Conservation (phyloP, 1,140 invertebrate genomes). For the Sitobion miscanthi region DNA sequence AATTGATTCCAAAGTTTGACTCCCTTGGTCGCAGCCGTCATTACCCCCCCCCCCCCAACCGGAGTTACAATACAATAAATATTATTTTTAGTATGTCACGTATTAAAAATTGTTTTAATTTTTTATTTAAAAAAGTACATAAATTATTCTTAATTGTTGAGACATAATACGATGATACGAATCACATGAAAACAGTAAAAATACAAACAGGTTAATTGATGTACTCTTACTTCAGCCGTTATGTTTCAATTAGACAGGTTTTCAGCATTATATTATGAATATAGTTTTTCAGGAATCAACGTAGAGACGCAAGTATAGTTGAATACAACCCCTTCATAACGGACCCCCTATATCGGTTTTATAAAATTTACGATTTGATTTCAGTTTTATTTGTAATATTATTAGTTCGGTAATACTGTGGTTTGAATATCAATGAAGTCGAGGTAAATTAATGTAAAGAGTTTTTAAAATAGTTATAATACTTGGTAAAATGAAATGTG, state of each 20-base stretch:
- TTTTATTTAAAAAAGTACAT: not conserved
- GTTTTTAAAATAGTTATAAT: not conserved
- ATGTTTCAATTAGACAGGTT: too few relatives aligned
- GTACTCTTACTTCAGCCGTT: too few relatives aligned
- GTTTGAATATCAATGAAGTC: not conserved
- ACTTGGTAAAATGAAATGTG: not conserved
- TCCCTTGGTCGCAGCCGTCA: not conserved
- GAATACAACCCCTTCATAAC: not conserved
- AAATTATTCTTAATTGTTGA: not conserved
- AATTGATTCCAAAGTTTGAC: too few relatives aligned
- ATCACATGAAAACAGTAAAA: too few relatives aligned
- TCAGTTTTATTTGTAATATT: not conserved
- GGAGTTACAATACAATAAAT: not conserved
- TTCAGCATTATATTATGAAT: not conserved
- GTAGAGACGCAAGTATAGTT: not conserved
- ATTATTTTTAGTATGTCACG: not conserved
- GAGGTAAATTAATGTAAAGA: not conserved
- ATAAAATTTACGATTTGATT: not conserved
- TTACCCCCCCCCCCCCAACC: too few relatives aligned
- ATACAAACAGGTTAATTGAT: too few relatives aligned
- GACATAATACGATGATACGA: not conserved
- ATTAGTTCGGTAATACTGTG: not conserved
- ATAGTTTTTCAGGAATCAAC: not conserved
- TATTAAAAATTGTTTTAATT: not conserved
- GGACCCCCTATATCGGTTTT: not conserved